Evolutionary conservation across 2,113 vertebrate genomes (phyloP), one percentile per base, ranked within the genome.

Genomic region (Calidris pugnax): DNA sequence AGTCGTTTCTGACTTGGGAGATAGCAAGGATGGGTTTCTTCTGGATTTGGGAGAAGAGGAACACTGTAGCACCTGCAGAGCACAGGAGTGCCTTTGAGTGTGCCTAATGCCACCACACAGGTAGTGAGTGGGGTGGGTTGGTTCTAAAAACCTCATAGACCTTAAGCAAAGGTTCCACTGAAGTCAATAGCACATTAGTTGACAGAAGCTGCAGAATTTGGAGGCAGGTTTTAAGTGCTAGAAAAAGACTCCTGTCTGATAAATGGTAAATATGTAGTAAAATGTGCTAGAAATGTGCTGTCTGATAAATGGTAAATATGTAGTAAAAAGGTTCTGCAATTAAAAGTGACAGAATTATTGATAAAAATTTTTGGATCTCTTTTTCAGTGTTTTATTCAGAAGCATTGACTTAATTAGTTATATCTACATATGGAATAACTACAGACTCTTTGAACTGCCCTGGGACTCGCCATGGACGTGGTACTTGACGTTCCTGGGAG

Each of bases 391-490:
- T 96, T 95, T 99, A 73, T 97, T 96, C 90, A 98, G 98, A 95
- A 98, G 99, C 96, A 62, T 99, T 35, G 99, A 99, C 59, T 48
- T 99, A 95, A 98, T 98, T 13, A 96, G 97, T 27, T 99, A 99
- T 88, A 93, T 99, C 79, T 99, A 98, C 19, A 51, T 99, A 74
- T 99, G 99, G 99, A 97, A 99, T 82, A 98, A 98, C 88, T 99
- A 98, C 92, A 98, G 95, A 51, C 66, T 99, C 41, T 30, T 98
- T 67, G 98, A 98, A 93, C 98, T 99, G 63, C 99, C 98, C 27
- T 99, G 99, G 99, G 98, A 99, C 96, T 99, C 98, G 0, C 95
- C 98, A 33, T 99, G 99, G 99, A 99, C 99, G 0, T 99, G 99
- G 99, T 99, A 98, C 98, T 92, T 99, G 92, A 97, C 98, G 1